Conservation (phyloP, 2,113 vertebrate genomes). For the Oncorhynchus kisutch region DNA sequence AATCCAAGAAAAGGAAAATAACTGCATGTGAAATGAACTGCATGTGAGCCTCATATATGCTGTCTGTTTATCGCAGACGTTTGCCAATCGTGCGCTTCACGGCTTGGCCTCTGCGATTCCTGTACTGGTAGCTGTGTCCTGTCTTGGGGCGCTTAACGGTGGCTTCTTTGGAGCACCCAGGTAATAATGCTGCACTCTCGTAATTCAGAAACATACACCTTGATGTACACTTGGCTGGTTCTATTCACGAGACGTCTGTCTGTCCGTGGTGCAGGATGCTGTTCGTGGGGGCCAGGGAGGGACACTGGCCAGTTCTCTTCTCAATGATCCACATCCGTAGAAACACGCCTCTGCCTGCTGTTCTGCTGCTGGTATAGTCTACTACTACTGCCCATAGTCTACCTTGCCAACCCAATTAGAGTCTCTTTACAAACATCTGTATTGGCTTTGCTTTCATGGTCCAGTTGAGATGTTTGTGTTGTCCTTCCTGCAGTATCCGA, state of each 20-base stretch:
- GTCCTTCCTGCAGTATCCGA: conserved; percentile 72
- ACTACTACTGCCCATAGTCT: background rate
- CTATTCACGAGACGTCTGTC: background rate
- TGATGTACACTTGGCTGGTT: background rate
- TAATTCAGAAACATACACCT: background rate
- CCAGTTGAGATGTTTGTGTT: background rate
- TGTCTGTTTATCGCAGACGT: conserved; percentile 70
- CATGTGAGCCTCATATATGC: background rate
- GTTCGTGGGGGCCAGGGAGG: conserved; percentile 93
- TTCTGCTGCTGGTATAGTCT: conserved; percentile 85
- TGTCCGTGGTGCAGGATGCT: conserved; percentile 80
- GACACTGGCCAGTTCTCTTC: conserved; percentile 92
- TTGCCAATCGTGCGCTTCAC: conserved; percentile 76
- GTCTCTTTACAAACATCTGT: background rate
- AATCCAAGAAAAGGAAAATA: background rate
- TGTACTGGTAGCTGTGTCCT: conserved; percentile 82
- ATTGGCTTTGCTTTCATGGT: background rate
- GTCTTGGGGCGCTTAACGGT: conserved; percentile 84
- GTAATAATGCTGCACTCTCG: conserved; percentile 47
- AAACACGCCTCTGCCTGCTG: conserved; percentile 91
- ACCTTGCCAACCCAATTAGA: background rate
- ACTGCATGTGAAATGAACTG: background rate
- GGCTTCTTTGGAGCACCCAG: conserved; percentile 81
- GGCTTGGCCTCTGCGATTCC: conserved; percentile 76
- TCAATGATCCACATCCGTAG: conserved; percentile 97